Conservation (phyloP, 2,113 vertebrate genomes). For the Talpa occidentalis region DNA sequence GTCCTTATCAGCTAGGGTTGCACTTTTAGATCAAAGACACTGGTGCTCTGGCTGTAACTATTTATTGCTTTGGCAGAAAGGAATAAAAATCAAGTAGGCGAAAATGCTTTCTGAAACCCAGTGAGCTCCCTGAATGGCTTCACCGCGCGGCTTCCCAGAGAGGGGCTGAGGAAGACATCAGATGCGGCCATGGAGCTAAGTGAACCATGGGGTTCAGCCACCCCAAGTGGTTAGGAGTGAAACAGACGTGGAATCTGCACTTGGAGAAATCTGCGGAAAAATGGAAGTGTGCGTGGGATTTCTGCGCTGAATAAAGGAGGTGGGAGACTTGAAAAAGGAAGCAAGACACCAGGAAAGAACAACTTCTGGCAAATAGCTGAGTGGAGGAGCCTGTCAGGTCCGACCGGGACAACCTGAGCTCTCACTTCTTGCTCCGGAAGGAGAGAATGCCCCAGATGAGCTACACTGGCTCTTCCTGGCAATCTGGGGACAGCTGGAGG, state of each 20-base stretch:
- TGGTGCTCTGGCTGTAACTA: background rate
- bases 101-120: background rate
- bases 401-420: too few species aligned
- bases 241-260: constrained; percentile 11
- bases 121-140: background rate
- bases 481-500: background rate
- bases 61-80: background rate
- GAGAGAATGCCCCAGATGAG: background rate
- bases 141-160: accelerated
- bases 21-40: background rate
- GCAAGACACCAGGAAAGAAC: background rate
- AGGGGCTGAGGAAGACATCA: background rate
- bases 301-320: background rate
- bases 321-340: background rate
- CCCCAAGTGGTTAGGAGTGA: constrained; percentile 15
- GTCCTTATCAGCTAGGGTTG: background rate
- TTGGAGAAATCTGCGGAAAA: constrained; percentile 67
- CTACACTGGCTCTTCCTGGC: background rate
- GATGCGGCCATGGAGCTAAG: background rate
- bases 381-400: background rate
- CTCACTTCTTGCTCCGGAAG: background rate
- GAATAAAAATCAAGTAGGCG: background rate
- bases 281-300: constrained; percentile 29
- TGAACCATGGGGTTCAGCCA: background rate
- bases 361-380: accelerated